Evolutionary conservation across 2,888 invertebrate genomes (phyloP).

Genomic region (Rhagium mordax): DNA sequence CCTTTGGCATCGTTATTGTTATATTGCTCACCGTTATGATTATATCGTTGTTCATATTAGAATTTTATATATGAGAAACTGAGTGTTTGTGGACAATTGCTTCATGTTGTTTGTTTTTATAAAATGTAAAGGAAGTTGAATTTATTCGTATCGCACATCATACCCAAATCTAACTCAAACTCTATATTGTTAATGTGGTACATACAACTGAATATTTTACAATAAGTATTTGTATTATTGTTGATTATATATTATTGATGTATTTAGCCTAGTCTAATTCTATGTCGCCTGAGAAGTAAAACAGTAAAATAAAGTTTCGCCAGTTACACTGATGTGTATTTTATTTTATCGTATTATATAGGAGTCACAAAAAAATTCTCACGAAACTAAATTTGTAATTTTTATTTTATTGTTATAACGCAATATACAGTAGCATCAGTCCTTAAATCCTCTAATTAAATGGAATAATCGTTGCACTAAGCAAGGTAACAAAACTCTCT

Average conservation of each 20-base stretch:
- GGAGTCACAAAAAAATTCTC: no score
- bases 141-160: conserved; percentile 18
- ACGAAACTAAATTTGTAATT: no score
- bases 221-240: conserved; percentile 42
- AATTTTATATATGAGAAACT: conserved; percentile 26
- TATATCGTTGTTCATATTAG: conserved; percentile 31
- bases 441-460: no score
- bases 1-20: conserved; percentile 34
- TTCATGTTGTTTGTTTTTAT: conserved; percentile 25
- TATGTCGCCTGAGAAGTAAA: conserved; percentile 49
- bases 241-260: conserved; percentile 45
- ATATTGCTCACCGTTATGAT: conserved; percentile 33
- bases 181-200: conserved; percentile 26
- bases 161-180: conserved; percentile 2
- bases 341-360: no score
- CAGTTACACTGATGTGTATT: not conserved
- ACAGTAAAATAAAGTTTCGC: conserved; percentile 25
- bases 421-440: no score
- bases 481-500: no score
- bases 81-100: conserved; percentile 9
- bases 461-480: no score
- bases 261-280: conserved; percentile 47
- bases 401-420: no score
- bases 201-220: conserved; percentile 31
- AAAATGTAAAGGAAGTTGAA: conserved; percentile 11